Conservation (phyloP, 2,888 invertebrate species). For the Miltochrista miniata region DNA sequence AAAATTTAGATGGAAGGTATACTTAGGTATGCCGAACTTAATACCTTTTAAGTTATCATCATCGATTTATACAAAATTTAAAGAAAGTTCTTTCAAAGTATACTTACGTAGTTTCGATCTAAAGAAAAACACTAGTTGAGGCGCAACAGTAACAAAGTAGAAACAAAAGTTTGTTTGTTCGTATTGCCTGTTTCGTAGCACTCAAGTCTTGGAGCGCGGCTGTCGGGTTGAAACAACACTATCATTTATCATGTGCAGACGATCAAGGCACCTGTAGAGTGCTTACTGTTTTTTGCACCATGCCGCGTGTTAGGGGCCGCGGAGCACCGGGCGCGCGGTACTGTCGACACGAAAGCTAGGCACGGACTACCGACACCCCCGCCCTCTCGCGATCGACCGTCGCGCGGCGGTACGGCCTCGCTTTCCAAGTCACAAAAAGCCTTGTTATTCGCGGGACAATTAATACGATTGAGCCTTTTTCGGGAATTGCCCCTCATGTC, state of each 20-base stretch:
- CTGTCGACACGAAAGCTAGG: slow-evolving; percentile 50
- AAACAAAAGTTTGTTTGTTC: slow-evolving; percentile 47
- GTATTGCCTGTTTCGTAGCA: slow-evolving; percentile 52
- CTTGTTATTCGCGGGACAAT: slow-evolving; percentile 61
- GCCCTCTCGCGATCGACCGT: slow-evolving; percentile 53
- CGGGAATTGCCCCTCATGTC: slow-evolving; percentile 32
- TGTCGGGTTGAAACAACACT: slow-evolving; percentile 54
- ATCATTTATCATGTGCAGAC: slow-evolving; percentile 60
- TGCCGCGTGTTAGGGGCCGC: slow-evolving; percentile 44
- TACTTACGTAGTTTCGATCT: slow-evolving; percentile 34
- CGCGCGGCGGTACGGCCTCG: slow-evolving; percentile 57
- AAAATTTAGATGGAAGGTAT: too few species aligned
- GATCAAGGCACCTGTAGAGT: slow-evolving; percentile 67
- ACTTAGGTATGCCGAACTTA: not conserved
- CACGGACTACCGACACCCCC: slow-evolving; percentile 59
- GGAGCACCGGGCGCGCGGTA: slow-evolving; percentile 49
- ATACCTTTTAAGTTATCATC: too few species aligned
- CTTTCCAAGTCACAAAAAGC: slow-evolving; percentile 53
- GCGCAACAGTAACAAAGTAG: slow-evolving; percentile 20
- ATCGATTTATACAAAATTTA: too few species aligned
- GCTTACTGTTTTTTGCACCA: slow-evolving; percentile 53
- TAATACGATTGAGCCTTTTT: slow-evolving; percentile 57
- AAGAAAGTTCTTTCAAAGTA: slow-evolving; percentile 11
- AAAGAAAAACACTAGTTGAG: slow-evolving; percentile 18
- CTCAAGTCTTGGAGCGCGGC: slow-evolving; percentile 51